phyloP scores from a whole-genome alignment of 2,113 vertebrate genomes.

The Serilophus lunatus region DNA sequence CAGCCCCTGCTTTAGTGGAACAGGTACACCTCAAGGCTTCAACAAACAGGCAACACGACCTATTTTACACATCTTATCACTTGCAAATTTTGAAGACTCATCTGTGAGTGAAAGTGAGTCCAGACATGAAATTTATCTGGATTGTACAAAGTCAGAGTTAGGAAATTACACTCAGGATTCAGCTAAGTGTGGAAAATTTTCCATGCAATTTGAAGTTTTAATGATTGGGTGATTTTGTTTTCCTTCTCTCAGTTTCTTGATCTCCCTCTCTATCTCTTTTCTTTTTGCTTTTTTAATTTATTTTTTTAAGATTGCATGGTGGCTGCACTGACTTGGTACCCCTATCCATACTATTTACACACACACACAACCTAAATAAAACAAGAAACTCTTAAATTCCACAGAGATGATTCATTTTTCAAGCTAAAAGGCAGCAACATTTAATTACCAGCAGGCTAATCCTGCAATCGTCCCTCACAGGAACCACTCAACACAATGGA shows the following conservation, averaged over 20 bases:
- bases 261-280: not conserved
- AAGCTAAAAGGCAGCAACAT: not conserved
- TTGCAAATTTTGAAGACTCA: not conserved
- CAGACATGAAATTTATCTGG: not conserved
- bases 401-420: not conserved
- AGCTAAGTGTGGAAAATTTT: not conserved
- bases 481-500: not conserved
- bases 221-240: not conserved
- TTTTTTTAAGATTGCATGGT: not conserved
- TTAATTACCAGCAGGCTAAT: conserved; percentile 22
- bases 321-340: not conserved
- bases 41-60: not conserved
- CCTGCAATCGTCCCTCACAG: not conserved
- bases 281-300: not conserved
- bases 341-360: not conserved
- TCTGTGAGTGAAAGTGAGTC: not conserved
- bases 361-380: not conserved
- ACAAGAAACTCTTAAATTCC: not conserved
- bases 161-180: not conserved
- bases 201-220: not conserved
- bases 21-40: not conserved
- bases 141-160: not conserved
- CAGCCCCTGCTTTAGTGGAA: not conserved
- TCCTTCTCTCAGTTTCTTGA: not conserved
- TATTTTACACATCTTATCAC: not conserved